Evolutionary conservation across 2,113 vertebrate genomes (phyloP).

Genomic region (Silurus asotus): DNA sequence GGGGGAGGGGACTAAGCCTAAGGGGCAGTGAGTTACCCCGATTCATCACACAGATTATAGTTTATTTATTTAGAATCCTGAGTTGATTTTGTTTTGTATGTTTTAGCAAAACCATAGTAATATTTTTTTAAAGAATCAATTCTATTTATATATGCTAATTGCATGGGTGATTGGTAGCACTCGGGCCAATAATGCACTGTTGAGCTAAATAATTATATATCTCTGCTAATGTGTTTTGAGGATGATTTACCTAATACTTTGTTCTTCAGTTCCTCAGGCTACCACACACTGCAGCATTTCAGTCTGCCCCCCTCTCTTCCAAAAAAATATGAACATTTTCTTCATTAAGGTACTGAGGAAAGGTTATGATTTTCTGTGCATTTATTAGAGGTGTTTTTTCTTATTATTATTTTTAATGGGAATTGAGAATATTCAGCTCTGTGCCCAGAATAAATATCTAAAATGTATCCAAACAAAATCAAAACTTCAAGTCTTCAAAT

Average conservation of each 20-base stretch:
- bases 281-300: not conserved
- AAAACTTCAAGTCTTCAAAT: not conserved
- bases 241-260: not conserved
- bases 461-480: not conserved
- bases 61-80: not conserved
- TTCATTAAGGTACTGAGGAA: not conserved
- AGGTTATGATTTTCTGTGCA: not conserved
- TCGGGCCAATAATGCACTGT: not conserved
- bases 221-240: not conserved
- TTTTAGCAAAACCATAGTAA: not conserved
- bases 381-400: not conserved
- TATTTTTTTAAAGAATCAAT: not conserved
- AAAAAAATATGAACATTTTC: not conserved
- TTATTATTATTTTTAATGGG: not conserved
- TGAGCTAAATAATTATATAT: not conserved
- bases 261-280: not conserved
- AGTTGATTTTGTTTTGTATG: not conserved
- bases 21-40: not conserved
- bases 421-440: not conserved
- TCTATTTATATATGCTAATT: conserved; percentile 4
- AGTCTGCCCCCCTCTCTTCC: not conserved
- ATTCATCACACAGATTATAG: not conserved
- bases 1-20: not conserved
- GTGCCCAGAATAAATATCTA: not conserved
- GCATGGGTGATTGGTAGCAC: not conserved